These are phyloP conservation scores for Melipona quadrifasciata DNA, from an alignment of 1,140 invertebrate genomes.

Conservation along the genomic window DNA sequence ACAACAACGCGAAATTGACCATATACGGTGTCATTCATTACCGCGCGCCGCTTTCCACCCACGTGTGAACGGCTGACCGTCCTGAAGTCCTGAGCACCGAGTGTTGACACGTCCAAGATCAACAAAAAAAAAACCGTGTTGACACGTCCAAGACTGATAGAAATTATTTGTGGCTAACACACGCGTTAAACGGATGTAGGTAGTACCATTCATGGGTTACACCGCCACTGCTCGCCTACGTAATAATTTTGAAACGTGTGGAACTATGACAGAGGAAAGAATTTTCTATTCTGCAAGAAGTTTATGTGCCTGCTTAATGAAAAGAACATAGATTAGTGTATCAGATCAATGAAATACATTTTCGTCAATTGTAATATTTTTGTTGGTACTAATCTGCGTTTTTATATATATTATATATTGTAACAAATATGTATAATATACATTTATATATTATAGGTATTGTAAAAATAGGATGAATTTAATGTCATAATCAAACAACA, in stretches of 20 bases:
- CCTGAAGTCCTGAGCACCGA: background rate
- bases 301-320: background rate
- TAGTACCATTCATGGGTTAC: slow-evolving; percentile 58
- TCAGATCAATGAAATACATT: background rate
- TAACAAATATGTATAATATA: background rate
- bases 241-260: slow-evolving; percentile 9
- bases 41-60: slow-evolving; percentile 64
- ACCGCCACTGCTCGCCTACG: slow-evolving; percentile 22
- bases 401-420: background rate
- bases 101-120: slow-evolving; percentile 29
- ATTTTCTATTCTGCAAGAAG: background rate
- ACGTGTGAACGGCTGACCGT: slow-evolving; percentile 49
- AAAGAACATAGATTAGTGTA: background rate
- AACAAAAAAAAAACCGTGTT: slow-evolving; percentile 47
- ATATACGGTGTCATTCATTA: slow-evolving; percentile 64
- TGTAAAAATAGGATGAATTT: background rate
- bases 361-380: background rate
- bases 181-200: slow-evolving; percentile 59
- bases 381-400: background rate
- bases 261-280: background rate
- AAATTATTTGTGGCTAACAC: slow-evolving; percentile 59
- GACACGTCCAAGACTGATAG: slow-evolving; percentile 45
- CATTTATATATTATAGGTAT: too few species aligned
- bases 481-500: background rate
- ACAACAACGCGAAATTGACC: slow-evolving; percentile 56